These are phyloP conservation scores for Tenthredo notha DNA, from an alignment of 2,888 invertebrate species.

Conservation along the genomic window DNA sequence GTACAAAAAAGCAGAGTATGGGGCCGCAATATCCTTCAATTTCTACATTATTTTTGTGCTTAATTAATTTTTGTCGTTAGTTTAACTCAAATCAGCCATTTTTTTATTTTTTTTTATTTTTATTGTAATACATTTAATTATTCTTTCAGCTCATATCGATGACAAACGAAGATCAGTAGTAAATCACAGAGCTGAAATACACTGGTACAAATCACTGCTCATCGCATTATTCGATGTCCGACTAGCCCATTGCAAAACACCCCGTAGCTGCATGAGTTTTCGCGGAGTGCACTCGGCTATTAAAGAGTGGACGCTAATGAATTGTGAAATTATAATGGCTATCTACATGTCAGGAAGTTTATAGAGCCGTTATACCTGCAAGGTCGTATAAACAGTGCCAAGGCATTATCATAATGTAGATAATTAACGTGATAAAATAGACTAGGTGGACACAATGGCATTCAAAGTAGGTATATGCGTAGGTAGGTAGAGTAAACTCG, in stretches of 20 bases:
- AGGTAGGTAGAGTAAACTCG: background rate
- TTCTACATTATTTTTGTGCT: too few relatives aligned
- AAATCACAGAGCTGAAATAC: background rate
- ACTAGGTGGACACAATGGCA: background rate
- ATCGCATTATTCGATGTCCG: background rate
- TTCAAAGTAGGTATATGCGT: background rate
- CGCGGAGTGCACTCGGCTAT: constrained; percentile 14
- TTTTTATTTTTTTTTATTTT: background rate
- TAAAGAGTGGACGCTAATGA: constrained; percentile 26
- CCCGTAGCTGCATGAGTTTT: background rate
- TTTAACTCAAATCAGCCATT: background rate
- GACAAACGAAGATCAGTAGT: background rate
- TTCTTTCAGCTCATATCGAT: background rate
- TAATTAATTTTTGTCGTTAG: background rate
- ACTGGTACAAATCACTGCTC: background rate
- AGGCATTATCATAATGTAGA: constrained; percentile 14
- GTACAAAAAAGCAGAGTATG: background rate
- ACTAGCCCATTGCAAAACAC: background rate
- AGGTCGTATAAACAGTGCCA: constrained; percentile 8
- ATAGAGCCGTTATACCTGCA: constrained; percentile 5
- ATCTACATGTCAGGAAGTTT: constrained; percentile 10
- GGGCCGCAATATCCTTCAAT: background rate
- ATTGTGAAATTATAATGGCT: constrained; percentile 2
- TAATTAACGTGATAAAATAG: constrained; percentile 12
- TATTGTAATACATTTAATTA: background rate